Base-by-base conservation (phyloP, 2,797 vertebrate species). In the Apogon talboti region DNA sequence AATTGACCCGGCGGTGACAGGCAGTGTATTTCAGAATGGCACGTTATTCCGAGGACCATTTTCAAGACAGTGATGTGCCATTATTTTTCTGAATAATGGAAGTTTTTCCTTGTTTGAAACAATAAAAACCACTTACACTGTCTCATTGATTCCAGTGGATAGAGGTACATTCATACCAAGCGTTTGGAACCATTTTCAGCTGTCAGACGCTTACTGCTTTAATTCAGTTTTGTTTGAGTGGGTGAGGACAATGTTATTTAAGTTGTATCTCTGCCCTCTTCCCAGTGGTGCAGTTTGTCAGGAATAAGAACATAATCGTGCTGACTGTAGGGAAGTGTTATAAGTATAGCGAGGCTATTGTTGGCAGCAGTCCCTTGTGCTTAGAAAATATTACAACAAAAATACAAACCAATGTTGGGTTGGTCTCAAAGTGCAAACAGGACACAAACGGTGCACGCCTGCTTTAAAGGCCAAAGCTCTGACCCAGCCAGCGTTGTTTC, bases 281-380 rank as follows among this genome's bases (percentile, higher is more conserved):
- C 16, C 49, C 49, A 19, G 3, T 21, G 35, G 56, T 37, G 40
- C 37, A n/a, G 37, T 71, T 81, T 68, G 55, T 72, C 46, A 66
- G 14, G 15, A 59, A 57, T 21, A 42, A 78, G 16, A 64, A 43
- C 50, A 72, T 70, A 72, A 79, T 75, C 44, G 42, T 46, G 64
- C 37, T 21, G 63, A 75, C 64, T 51, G 30, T 30, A 58, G 47
- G 46, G 73, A 80, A 58, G 13, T 47, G 14, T 47, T 45, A 6
- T 1, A 46, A 47, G 41, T 28, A n/a, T 8, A 43, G 19, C 7
- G 50, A 44, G 33, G 64, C 16, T 16, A 8, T 13, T 60, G 57
- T 64, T 74, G 53, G 69, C 65, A 73, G 53, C 33, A 7, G 37
- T 46, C 38, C 41, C 50, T 52, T 12, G 13, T 16, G 15, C 40